A percentile compares a stretch with the other conserved stretches of the same genome.
Conservation (phyloP, 2,797 vertebrate species). For the Cossypha polioptera region DNA sequence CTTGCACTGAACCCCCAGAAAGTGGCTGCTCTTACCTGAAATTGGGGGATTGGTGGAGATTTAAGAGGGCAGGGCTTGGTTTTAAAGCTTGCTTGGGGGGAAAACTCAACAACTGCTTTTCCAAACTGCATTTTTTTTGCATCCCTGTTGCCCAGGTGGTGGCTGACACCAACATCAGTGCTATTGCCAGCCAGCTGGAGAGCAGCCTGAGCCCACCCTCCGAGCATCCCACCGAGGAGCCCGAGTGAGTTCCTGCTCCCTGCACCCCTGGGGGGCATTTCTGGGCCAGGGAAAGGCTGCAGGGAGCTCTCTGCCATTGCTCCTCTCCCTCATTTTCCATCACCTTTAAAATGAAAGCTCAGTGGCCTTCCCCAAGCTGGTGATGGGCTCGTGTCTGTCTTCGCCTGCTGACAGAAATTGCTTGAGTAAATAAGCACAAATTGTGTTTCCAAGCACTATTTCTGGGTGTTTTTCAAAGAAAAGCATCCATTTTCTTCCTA, state of each 20-base stretch:
- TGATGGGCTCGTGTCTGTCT: not conserved
- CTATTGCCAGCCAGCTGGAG: conserved; percentile 90
- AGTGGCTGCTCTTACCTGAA: not conserved
- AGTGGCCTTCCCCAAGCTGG: not conserved
- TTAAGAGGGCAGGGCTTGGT: not conserved
- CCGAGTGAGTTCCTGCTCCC: conserved; percentile 80
- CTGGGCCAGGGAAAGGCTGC: not conserved
- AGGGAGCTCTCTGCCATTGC: not conserved
- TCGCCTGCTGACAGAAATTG: not conserved
- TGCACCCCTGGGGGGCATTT: not conserved
- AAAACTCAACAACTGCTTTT: not conserved
- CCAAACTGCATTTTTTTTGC: not conserved
- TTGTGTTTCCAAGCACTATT: not conserved
- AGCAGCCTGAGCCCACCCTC: conserved; percentile 66
- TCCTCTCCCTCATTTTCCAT: not conserved
- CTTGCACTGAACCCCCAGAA: not conserved
- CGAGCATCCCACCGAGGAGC: conserved; percentile 75
- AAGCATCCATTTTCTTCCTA: not conserved
- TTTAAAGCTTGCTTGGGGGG: not conserved
- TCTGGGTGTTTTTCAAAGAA: not conserved
- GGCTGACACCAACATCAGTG: conserved; percentile 92
- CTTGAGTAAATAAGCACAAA: not conserved
- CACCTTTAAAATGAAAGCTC: not conserved
- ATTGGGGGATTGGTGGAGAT: not conserved
- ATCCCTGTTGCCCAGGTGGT: conserved; percentile 78